Evolutionary conservation across 2,797 vertebrate species (phyloP), one percentile per base, ranked within the genome.

Genomic region (Halcyon chelicuti): DNA sequence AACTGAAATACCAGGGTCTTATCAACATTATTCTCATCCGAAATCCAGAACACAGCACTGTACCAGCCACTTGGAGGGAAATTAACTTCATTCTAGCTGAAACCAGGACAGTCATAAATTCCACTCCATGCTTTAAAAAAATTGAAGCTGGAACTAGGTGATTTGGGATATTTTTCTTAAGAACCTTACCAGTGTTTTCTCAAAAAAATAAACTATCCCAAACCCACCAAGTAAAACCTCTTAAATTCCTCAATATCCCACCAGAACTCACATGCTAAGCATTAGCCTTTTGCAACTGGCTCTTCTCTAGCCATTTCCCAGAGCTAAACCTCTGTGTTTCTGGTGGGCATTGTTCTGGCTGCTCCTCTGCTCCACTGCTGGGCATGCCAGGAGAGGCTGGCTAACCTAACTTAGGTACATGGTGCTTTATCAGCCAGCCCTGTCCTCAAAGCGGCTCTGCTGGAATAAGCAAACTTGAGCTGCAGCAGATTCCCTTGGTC

Each of bases 401-500:
- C 21, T 35, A 18, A 4, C n/a, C 4, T 28, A 25, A 18, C 4
- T n/a, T n/a, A 35, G 17, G 35, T 58, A 26, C 35, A 4, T 0
- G 2, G 26, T 47, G 65, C 61, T 74, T 83, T 62, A 47, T 54
- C 39, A 62, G 26, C 55, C 46, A 90, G 55, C 25, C 51, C 35
- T 54, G 1, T 35, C 46, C 35, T 57, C 61, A 55, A 3, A 73
- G 65, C 54, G 61, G 47, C 61, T 52, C 10, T 67, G 44, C 26
- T 86, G 55, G 23, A 66, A 57, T 72, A 51, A 35, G 8, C 33
- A 8, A 46, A 44, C 42, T 42, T 77, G 54, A 83, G 60, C 65
- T 90, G 61, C 44, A 40, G 44, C 54, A 57, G 18, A 18, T 29
- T 55, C 8, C 13, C 8, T 37, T 35, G 5, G 9, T 66, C 31